Conservation (phyloP, 2,888 invertebrate genomes). For the Nezara viridula region DNA sequence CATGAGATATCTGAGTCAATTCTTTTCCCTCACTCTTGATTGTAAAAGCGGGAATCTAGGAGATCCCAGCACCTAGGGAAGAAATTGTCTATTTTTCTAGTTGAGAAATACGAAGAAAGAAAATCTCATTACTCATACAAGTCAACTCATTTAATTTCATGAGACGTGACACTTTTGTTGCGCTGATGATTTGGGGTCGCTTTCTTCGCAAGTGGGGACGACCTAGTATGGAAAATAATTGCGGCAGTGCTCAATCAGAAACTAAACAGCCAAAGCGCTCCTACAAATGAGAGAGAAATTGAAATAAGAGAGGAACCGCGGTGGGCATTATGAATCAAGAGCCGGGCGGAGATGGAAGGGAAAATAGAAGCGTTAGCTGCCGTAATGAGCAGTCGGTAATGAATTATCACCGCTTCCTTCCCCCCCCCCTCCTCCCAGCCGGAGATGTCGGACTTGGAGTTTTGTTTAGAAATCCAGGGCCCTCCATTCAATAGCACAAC, state of each 20-base stretch:
- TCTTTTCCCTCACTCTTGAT: too few relatives aligned
- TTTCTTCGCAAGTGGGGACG: not conserved
- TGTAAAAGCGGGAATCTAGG: too few relatives aligned
- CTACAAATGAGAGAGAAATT: conserved; percentile 9
- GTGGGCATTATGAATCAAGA: not conserved
- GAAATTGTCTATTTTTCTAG: too few relatives aligned
- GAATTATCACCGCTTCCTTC: not conserved
- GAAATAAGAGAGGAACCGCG: not conserved
- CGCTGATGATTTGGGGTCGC: not conserved
- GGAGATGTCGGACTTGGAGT: not conserved
- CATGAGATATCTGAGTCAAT: too few relatives aligned
- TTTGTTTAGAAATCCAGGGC: not conserved
- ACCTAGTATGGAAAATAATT: conserved; percentile 6
- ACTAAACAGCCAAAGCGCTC: conserved; percentile 19
- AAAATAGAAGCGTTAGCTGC: not conserved
- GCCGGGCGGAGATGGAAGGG: conserved; percentile 4
- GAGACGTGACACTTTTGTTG: not conserved
- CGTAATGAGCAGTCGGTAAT: not conserved
- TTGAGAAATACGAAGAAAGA: not conserved
- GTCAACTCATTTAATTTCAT: not conserved
- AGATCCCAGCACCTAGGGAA: too few relatives aligned
- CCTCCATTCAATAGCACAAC: not conserved
- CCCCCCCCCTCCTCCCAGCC: too few relatives aligned
- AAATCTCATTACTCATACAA: not conserved
- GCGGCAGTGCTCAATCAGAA: not conserved